Conservation (phyloP, 1,140 invertebrate genomes). For the Parasteatoda tepidariorum region DNA sequence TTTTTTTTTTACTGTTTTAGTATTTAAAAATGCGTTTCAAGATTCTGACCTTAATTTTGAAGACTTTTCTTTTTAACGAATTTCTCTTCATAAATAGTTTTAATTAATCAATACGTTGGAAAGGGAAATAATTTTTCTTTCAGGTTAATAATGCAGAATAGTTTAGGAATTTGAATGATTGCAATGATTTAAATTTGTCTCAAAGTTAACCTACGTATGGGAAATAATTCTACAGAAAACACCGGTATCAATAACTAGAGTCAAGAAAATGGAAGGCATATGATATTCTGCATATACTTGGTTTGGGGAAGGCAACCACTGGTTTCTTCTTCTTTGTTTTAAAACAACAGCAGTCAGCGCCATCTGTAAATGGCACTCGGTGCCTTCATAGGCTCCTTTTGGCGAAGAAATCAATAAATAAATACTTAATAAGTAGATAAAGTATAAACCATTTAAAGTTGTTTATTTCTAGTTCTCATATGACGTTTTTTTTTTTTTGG, state of each 20-base stretch:
- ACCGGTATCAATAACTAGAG: slow-evolving; percentile 44
- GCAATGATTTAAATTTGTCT: slow-evolving; percentile 32
- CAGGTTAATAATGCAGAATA: slow-evolving; percentile 16
- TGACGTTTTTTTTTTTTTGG: neutral
- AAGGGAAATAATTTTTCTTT: neutral
- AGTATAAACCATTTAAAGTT: slow-evolving; percentile 25
- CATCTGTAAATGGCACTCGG: slow-evolving; percentile 29
- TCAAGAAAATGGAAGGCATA: slow-evolving; percentile 61
- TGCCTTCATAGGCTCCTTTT: slow-evolving; percentile 4
- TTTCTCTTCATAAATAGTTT: too few relatives aligned
- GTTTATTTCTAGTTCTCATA: neutral
- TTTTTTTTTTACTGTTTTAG: too few relatives aligned
- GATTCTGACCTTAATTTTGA: too few relatives aligned
- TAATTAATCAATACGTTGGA: too few relatives aligned
- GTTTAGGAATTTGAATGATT: slow-evolving; percentile 1
- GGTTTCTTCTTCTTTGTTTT: slow-evolving; percentile 30
- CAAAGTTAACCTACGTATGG: slow-evolving; percentile 23
- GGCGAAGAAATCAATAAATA: slow-evolving; percentile 19
- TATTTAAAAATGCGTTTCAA: too few relatives aligned
- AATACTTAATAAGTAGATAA: slow-evolving; percentile 28
- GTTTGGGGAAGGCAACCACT: slow-evolving; percentile 46
- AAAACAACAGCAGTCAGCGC: slow-evolving; percentile 30
- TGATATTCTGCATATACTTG: slow-evolving; percentile 57
- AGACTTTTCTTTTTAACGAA: too few relatives aligned
- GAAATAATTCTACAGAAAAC: slow-evolving; percentile 48